Evolutionary conservation across 1,140 invertebrate genomes (phyloP), one percentile per base, ranked within the genome.

Genomic region (Nilaparvata lugens): DNA sequence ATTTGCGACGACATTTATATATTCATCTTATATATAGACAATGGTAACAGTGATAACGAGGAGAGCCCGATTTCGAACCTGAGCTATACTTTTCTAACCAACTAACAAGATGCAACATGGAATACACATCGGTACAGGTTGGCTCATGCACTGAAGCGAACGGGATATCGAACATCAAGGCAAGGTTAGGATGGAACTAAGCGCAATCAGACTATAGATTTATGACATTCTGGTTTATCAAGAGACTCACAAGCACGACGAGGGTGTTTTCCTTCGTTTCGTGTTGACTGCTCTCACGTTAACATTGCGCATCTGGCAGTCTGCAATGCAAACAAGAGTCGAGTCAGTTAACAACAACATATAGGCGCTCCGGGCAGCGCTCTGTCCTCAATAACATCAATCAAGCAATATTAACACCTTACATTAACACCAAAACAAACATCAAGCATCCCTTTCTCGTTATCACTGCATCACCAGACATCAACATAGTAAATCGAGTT

Each of bases 251-350:
- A 82, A 83, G 81, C 81, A 83, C 76, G 81, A 79, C 73, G 80
- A 78, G 75, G 81, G 75, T 76, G 80, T 76, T 81, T 82, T 82
- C 78, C 81, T 83, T 80, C 82, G 77, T 79, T 83, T 83, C 76
- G 81, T 81, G 54, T 57, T 81, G 79, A 83, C 81, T 80, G 82
- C 82, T 82, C 82, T 83, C 79, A 81, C 81, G 79, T 83, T 83
- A 80, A 83, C 81, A 84, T 83, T 84, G 79, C 82, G 81, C 81
- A 81, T 81, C 79, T 83, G 81, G 81, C 78, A 83, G 80, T 83
- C 82, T 83, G 81, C 81, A 84, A 84, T 62, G 58, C 35, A 66
- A 66, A 66, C 61, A 66, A 60, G 59, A 60, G 52, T 43, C 28
- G 23, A 60, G 59, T 60, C 59, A 60, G 59, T 55, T 25, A 35